Evolutionary conservation across 1,140 invertebrate species (phyloP).

Genomic region (Zelostemma sp.): DNA sequence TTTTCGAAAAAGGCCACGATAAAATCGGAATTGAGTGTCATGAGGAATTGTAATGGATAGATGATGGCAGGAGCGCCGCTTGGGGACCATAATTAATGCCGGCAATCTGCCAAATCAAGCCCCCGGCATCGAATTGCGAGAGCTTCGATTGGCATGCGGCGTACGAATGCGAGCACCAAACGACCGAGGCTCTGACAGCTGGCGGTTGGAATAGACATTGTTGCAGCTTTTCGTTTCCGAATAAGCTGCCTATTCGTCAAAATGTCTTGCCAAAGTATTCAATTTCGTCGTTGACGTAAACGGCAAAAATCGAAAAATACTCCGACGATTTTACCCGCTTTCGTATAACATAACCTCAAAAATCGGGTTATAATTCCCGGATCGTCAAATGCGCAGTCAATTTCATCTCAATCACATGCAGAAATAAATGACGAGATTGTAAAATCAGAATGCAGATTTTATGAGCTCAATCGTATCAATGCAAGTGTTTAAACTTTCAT

Average conservation of each 20-base stretch:
- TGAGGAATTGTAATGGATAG: constrained; percentile 20
- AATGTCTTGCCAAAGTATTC: constrained; percentile 31
- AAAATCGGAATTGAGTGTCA: constrained; percentile 17
- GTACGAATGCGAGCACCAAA: constrained; percentile 9
- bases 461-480: too few species aligned
- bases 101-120: constrained; percentile 51
- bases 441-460: too few species aligned
- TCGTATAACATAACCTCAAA: too few species aligned
- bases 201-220: constrained; percentile 44
- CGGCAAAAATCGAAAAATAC: too few species aligned
- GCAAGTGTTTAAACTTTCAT: too few species aligned
- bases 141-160: constrained; percentile 19
- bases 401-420: too few species aligned
- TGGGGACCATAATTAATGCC: constrained; percentile 56
- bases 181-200: constrained; percentile 21
- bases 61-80: constrained; percentile 18
- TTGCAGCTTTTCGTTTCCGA: constrained; percentile 30
- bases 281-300: too few species aligned
- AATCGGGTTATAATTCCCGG: too few species aligned
- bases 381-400: too few species aligned
- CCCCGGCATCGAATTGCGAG: constrained; percentile 24
- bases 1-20: neutral
- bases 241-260: constrained; percentile 56
- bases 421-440: too few species aligned
- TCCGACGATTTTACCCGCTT: too few species aligned